Conservation (phyloP, 2,113 vertebrate species). For the Aegithalos caudatus region DNA sequence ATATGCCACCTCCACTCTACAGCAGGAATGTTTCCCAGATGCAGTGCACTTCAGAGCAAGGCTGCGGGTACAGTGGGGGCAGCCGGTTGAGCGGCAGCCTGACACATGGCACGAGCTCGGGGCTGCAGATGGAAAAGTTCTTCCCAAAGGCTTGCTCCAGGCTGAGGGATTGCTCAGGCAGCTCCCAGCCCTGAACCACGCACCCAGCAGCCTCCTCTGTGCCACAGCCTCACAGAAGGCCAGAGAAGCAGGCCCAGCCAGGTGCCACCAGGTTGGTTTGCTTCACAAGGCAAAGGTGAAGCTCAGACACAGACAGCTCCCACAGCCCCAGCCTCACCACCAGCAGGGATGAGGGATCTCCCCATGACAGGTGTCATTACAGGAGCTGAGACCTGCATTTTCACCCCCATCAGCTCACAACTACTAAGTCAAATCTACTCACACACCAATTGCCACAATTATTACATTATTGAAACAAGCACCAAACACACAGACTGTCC, state of each 20-base stretch:
- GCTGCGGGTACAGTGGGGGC: not conserved
- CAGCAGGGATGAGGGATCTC: not conserved
- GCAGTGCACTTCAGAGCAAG: not conserved
- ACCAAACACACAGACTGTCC: not conserved
- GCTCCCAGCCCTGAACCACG: rapidly evolving
- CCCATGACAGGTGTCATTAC: not conserved
- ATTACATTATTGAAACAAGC: not conserved
- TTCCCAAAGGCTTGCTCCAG: not conserved
- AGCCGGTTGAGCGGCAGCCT: rapidly evolving
- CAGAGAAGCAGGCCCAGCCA: not conserved
- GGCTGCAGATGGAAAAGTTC: not conserved
- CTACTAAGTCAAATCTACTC: not conserved
- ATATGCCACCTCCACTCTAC: not conserved
- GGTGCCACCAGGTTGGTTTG: too few species aligned
- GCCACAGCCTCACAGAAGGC: not conserved
- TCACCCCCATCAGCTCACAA: not conserved
- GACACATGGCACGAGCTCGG: rapidly evolving
- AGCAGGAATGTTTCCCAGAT: not conserved
- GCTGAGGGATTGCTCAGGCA: not conserved
- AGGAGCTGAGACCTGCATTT: not conserved
- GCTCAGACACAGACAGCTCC: not conserved
- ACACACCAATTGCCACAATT: not conserved
- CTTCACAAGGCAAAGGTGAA: not conserved
- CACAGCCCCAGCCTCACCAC: not conserved
- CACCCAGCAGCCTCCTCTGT: not conserved